Evolutionary conservation across 2,113 vertebrate genomes (phyloP).

Genomic region (Prinia subflava): DNA sequence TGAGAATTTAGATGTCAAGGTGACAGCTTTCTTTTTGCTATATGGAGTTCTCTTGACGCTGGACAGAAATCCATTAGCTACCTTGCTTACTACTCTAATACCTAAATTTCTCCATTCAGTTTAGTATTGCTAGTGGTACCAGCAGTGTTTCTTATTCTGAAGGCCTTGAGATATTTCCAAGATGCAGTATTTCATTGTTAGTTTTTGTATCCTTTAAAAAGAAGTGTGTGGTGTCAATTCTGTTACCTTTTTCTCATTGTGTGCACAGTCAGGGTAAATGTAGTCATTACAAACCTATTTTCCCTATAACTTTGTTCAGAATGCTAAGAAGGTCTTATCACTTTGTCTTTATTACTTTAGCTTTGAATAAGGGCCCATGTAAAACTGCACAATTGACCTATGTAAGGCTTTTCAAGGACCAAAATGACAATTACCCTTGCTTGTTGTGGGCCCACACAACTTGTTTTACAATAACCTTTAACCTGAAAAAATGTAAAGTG

Average conservation of each 20-base stretch:
- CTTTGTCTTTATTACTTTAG: background rate
- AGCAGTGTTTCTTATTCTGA: background rate
- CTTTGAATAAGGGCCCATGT: background rate
- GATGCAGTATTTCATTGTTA: background rate
- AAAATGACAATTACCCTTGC: background rate
- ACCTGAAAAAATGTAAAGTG: background rate
- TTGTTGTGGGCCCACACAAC: background rate
- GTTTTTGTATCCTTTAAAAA: background rate
- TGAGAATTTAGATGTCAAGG: background rate
- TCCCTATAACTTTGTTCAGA: background rate
- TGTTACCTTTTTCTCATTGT: background rate
- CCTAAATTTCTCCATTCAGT: background rate
- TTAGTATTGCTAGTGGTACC: background rate
- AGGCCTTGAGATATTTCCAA: background rate
- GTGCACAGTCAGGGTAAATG: background rate
- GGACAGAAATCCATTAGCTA: background rate
- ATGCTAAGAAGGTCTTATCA: background rate
- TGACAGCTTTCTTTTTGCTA: background rate
- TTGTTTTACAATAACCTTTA: slow-evolving; percentile 60
- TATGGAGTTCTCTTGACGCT: background rate
- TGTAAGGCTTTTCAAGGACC: background rate
- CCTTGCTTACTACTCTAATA: background rate
- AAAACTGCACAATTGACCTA: background rate
- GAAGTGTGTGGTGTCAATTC: background rate
- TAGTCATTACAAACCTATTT: background rate